Base-by-base conservation (phyloP, 2,113 vertebrate species). In the Mesoclemmys tuberculata region DNA sequence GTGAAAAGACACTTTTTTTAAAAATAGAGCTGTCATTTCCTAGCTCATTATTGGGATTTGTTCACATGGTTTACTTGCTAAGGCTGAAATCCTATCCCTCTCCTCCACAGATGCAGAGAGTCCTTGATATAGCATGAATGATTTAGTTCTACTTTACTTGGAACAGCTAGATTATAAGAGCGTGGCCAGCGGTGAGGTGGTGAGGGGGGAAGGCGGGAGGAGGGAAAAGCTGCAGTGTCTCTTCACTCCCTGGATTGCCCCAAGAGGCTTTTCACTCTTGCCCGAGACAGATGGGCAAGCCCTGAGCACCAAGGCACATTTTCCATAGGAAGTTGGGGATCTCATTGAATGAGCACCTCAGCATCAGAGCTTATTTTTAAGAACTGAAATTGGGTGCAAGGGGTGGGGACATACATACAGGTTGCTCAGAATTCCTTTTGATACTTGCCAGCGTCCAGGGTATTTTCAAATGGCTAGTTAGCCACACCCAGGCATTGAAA, bases 211-310 rank as follows among this genome's bases (percentile, higher is more conserved):
- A n/a, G n/a, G n/a, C n/a, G 46, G 46, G 46, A 46, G 46, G 46
- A 46, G 46, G 46, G 46, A 46, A n/a, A n/a, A n/a, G n/a, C n/a
- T n/a, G n/a, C n/a, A n/a, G 5, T 1, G 2, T 83, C 51, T 74
- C 86, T 56, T 21, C 21, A 24, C 2, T 1, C 44, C 13, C 87
- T 35, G 13, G 0, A 3, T 61, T 1, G 2, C 26, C 58, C 24
- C 24, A 84, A 26, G 77, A 21, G 18, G 2, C 82, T 89, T 79
- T 27, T 3, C 3, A 4, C 84, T 21, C 71, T 1, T 48, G 8
- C 1, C 4, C 18, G 14, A 79, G 7, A 68, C 22, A 68, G 31
- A 48, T 55, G 54, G 22, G 21, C 10, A 58, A 29, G 56, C 4
- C 18, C 68, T 10, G 90, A 31, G 1, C 46, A 85, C 9, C 9